Evolutionary conservation across 2,797 vertebrate species (phyloP).

Genomic region (Anguilla marmorata): DNA sequence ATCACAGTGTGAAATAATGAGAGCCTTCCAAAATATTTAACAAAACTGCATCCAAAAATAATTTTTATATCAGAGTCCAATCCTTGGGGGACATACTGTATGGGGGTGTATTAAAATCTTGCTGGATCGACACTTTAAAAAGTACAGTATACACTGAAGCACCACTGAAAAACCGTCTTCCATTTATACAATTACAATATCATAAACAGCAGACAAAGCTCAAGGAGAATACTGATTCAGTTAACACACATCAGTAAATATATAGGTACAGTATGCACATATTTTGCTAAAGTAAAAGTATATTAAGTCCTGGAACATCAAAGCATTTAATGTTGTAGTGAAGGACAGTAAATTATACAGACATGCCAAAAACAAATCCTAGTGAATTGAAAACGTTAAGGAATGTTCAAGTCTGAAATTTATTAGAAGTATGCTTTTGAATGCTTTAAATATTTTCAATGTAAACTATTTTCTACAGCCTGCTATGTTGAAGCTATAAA

Average conservation of each 20-base stretch:
- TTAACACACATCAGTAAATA: conserved; percentile 16
- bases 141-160: conserved; percentile 17
- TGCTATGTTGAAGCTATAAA: conserved; percentile 69
- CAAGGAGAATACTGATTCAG: conserved; percentile 26
- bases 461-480: conserved; percentile 71
- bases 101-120: background rate
- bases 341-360: conserved; percentile 44
- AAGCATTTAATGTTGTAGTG: conserved; percentile 32
- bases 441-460: conserved; percentile 69
- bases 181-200: conserved; percentile 46
- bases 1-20: background rate
- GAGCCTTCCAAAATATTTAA: background rate
- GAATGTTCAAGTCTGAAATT: conserved; percentile 60
- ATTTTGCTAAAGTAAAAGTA: conserved; percentile 31
- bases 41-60: conserved; percentile 22
- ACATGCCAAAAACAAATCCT: conserved; percentile 54
- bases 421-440: conserved; percentile 65
- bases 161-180: conserved; percentile 58
- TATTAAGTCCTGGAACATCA: conserved; percentile 35
- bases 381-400: conserved; percentile 49
- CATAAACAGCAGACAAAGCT: conserved; percentile 35
- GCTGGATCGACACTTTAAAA: conserved; percentile 17
- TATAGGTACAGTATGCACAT: conserved; percentile 34
- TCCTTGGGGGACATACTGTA: background rate
- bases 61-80: background rate